These are phyloP conservation scores for Leptoteleia sp. DNA, from an alignment of 1,140 invertebrate species.

Conservation along the genomic window DNA sequence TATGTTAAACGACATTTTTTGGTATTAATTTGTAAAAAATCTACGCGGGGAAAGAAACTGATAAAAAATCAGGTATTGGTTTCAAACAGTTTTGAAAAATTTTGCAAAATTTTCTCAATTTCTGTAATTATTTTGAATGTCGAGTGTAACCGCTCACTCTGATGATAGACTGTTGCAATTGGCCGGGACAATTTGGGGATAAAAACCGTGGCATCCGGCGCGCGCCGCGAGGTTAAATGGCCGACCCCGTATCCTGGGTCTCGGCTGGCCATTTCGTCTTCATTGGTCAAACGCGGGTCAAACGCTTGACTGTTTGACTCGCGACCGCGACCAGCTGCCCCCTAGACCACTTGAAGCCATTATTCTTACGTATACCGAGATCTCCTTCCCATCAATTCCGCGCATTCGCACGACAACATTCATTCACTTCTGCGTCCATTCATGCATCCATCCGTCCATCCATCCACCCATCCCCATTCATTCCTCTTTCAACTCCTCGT, in stretches of 20 bases:
- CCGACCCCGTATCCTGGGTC: slow-evolving; percentile 69
- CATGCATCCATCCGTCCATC: too few relatives aligned
- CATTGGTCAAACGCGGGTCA: slow-evolving; percentile 67
- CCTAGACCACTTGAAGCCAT: slow-evolving; percentile 65
- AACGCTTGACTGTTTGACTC: slow-evolving; percentile 68
- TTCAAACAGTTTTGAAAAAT: too few relatives aligned
- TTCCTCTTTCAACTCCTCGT: slow-evolving; percentile 46
- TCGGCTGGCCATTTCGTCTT: slow-evolving; percentile 64
- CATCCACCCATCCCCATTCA: too few relatives aligned
- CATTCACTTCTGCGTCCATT: slow-evolving; percentile 63
- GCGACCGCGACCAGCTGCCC: slow-evolving; percentile 69
- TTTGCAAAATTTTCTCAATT: too few relatives aligned
- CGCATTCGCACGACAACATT: slow-evolving; percentile 47
- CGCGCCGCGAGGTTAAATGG: slow-evolving; percentile 66
- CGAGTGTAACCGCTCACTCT: too few relatives aligned
- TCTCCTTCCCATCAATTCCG: slow-evolving; percentile 54
- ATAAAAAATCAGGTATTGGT: too few relatives aligned
- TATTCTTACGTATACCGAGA: slow-evolving; percentile 56
- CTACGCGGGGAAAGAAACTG: too few relatives aligned
- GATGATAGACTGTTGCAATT: slow-evolving; percentile 12
- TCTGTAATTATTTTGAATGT: too few relatives aligned
- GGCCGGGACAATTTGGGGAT: slow-evolving; percentile 47
- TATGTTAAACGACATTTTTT: too few relatives aligned
- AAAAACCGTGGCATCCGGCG: slow-evolving; percentile 68
- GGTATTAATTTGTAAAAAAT: too few relatives aligned